phyloP scores from a whole-genome alignment of 1,140 invertebrate genomes.

The Schlechtendalia chinensis region DNA sequence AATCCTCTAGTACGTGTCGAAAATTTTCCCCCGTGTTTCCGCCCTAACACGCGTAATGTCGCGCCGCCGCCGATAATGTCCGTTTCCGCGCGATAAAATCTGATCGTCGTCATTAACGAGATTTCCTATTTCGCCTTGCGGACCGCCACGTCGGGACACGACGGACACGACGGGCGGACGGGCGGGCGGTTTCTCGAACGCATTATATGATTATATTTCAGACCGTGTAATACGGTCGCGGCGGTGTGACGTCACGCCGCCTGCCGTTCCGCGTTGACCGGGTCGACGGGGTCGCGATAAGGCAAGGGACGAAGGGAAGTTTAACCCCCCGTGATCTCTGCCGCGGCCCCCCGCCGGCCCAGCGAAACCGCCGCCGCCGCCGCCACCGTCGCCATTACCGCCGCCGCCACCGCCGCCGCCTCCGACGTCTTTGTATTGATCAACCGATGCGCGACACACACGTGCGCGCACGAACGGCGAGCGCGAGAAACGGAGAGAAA shows the following conservation, averaged over 20 bases:
- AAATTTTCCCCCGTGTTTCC: not conserved
- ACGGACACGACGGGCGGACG: not conserved
- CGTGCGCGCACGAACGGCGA: not conserved
- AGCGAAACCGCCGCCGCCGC: not conserved
- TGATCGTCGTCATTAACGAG: conserved; percentile 6
- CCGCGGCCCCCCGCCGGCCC: no score
- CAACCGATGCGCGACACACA: conserved; percentile 28
- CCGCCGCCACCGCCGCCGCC: not conserved
- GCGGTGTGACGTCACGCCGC: not conserved
- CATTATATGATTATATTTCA: not conserved
- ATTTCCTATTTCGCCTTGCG: not conserved
- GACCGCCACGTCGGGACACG: not conserved
- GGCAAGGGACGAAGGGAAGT: not conserved
- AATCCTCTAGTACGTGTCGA: not conserved
- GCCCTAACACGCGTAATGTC: not conserved
- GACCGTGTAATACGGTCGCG: not conserved
- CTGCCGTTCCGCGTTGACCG: not conserved
- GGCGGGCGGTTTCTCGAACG: not conserved
- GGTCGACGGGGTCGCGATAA: no score
- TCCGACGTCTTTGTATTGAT: conserved; percentile 47
- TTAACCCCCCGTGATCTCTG: not conserved
- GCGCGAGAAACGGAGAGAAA: not conserved
- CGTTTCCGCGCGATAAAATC: not conserved
- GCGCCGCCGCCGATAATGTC: not conserved
- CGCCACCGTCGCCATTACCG: not conserved